A percentile compares a stretch with the other conserved stretches of the same genome.
Evolutionary conservation across 2,888 invertebrate species (phyloP).

Genomic region (Chymomyza amoena): DNA sequence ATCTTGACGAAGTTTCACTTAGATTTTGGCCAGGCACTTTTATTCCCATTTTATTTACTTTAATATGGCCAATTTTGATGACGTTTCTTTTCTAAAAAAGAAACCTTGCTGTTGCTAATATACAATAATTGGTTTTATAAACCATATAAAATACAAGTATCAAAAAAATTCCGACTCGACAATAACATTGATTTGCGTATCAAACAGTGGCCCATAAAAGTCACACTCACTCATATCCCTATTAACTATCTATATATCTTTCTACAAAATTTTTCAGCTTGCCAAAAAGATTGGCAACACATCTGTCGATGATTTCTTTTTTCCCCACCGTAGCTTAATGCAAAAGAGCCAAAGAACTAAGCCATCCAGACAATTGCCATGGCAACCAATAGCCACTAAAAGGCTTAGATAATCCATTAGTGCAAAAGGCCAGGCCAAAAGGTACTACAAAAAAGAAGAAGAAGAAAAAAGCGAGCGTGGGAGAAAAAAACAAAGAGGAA

Average conservation of each 20-base stretch:
- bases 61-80: too few relatives aligned
- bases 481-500: conserved; percentile 11
- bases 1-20: too few relatives aligned
- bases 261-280: conserved; percentile 26
- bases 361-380: conserved; percentile 34
- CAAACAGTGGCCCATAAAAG: conserved; percentile 17
- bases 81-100: too few relatives aligned
- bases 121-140: too few relatives aligned
- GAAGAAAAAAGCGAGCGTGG: conserved; percentile 1
- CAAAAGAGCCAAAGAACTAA: background rate
- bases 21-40: too few relatives aligned
- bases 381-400: conserved; percentile 66
- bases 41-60: too few relatives aligned
- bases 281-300: conserved; percentile 41
- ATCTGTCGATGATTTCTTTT: conserved; percentile 33
- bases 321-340: background rate
- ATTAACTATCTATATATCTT: conserved; percentile 11
- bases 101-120: too few relatives aligned
- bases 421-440: conserved; percentile 54
- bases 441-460: conserved; percentile 31
- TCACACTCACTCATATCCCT: background rate
- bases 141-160: too few relatives aligned
- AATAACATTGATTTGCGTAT: conserved; percentile 25
- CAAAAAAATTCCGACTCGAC: too few relatives aligned
- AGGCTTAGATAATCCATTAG: conserved; percentile 74